Evolutionary conservation across 1,140 invertebrate genomes (phyloP).

Genomic region (Camponotus pennsylvanicus): DNA sequence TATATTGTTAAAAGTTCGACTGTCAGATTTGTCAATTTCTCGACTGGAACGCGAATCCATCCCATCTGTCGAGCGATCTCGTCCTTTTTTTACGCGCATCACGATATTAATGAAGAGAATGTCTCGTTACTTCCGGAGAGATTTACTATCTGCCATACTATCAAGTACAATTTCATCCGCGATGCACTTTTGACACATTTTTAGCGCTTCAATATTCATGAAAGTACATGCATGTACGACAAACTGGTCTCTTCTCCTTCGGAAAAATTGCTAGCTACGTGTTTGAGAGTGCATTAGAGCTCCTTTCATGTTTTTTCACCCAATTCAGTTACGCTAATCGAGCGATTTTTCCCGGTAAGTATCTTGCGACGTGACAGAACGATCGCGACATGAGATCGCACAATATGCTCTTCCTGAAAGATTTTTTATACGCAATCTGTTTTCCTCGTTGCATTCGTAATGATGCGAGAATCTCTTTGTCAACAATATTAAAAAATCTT

Average conservation of each 20-base stretch:
- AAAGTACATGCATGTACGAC: slow-evolving; percentile 5
- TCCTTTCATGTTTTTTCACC: slow-evolving; percentile 32
- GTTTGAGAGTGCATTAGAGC: not conserved
- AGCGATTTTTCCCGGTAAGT: slow-evolving; percentile 40
- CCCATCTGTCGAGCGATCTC: not conserved
- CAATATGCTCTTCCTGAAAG: not conserved
- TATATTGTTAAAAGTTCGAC: not conserved
- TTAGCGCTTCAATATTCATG: slow-evolving; percentile 20
- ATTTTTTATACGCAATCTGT: slow-evolving; percentile 24
- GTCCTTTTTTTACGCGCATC: not conserved
- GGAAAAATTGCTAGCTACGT: slow-evolving; percentile 17
- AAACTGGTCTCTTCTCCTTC: not conserved
- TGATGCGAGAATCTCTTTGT: not conserved
- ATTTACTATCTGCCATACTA: no score
- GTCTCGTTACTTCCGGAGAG: no score
- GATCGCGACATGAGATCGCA: not conserved
- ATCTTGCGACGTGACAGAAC: slow-evolving; percentile 22
- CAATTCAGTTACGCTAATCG: slow-evolving; percentile 65
- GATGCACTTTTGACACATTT: no score
- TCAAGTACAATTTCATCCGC: no score
- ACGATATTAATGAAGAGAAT: no score
- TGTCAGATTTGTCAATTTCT: slow-evolving; percentile 22
- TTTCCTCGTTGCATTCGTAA: not conserved
- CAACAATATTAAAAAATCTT: slow-evolving; percentile 34
- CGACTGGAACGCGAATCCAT: not conserved